Conservation (phyloP, 92 coral and sea anemone genomes). For the Epizoanthus illoricatus region DNA sequence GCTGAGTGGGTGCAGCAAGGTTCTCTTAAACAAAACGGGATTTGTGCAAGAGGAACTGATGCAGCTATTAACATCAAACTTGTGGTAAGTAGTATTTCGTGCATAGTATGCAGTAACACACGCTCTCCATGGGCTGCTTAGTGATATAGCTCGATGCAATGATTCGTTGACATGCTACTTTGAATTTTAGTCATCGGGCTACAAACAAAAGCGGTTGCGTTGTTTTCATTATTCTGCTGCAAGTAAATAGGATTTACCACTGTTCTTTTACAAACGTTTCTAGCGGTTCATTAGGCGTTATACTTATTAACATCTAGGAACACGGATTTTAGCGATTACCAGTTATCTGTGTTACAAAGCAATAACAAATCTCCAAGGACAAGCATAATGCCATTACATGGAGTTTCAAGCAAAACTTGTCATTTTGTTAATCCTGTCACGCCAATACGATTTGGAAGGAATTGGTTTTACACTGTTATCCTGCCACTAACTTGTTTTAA, state of each 20-base stretch:
- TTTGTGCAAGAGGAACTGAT: neutral
- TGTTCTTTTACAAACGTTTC: neutral
- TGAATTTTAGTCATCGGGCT: neutral
- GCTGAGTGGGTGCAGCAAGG: constrained; percentile 23
- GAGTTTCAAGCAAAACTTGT: neutral
- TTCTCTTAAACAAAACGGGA: neutral
- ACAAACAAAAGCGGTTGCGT: neutral
- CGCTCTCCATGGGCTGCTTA: neutral
- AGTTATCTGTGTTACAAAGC: constrained; percentile 1
- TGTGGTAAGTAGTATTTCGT: constrained; percentile 18
- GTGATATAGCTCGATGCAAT: no score
- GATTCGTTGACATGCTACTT: neutral
- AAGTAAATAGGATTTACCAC: constrained; percentile 7
- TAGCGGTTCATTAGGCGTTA: neutral
- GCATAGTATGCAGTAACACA: neutral
- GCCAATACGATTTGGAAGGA: no score
- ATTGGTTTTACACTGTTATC: no score
- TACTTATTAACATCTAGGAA: no score
- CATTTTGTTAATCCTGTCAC: neutral
- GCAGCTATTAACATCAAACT: neutral
- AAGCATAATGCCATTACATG: neutral
- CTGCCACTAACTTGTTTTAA: no score
- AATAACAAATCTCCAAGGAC: constrained; percentile 10
- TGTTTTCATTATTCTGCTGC: constrained; percentile 17
- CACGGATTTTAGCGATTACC: neutral